These are phyloP conservation scores for Metacarcinus magister DNA, from an alignment of 2,888 invertebrate genomes.

Conservation along the genomic window DNA sequence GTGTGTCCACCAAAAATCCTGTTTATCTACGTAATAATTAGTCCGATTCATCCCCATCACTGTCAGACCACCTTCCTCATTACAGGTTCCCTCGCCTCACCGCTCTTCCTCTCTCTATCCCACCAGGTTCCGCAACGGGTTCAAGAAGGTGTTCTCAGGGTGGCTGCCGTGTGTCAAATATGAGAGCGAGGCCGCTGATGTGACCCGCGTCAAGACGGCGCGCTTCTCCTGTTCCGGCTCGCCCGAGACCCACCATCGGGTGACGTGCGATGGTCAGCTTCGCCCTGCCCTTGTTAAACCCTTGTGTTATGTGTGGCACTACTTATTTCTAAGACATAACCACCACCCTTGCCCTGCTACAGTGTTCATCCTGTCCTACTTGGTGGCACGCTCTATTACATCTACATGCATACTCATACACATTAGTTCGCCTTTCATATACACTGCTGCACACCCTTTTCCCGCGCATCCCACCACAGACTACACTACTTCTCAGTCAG, in stretches of 20 bases:
- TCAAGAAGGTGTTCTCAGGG: constrained; percentile 79
- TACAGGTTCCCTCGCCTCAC: neutral
- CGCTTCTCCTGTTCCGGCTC: constrained; percentile 77
- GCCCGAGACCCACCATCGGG: constrained; percentile 73
- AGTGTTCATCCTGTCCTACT: neutral
- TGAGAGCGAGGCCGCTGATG: constrained; percentile 59
- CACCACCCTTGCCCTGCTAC: neutral
- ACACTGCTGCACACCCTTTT: neutral
- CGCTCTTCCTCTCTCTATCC: neutral
- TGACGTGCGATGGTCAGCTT: constrained; percentile 70
- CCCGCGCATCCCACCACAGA: neutral
- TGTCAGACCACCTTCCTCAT: neutral
- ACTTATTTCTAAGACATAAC: neutral
- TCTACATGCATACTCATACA: neutral
- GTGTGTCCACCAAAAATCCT: neutral
- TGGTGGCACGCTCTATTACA: neutral
- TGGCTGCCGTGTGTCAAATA: constrained; percentile 75
- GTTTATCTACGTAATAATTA: neutral
- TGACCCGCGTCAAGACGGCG: constrained; percentile 71
- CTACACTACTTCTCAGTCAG: neutral
- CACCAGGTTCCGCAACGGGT: constrained; percentile 81
- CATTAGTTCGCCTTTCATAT: neutral
- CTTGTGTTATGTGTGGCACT: neutral
- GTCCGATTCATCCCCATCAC: neutral
- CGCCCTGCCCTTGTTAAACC: neutral